These are phyloP conservation scores for Steromphala cineraria DNA, from an alignment of 2,888 invertebrate genomes.

Conservation along the genomic window DNA sequence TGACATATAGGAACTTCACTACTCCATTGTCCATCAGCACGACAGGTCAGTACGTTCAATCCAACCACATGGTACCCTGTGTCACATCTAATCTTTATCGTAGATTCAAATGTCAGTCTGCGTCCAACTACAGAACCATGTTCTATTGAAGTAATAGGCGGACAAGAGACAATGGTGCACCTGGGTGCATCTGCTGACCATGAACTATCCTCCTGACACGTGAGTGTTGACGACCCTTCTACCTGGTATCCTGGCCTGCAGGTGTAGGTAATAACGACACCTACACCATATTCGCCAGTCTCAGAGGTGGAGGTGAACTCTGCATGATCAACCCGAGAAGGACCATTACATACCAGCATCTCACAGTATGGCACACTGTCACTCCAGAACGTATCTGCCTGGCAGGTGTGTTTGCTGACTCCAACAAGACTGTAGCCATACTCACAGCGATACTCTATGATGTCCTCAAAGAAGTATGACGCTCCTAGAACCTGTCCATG, in stretches of 20 bases:
- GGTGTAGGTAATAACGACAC: constrained; percentile 79
- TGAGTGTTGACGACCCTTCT: constrained; percentile 46
- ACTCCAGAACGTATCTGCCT: constrained; percentile 52
- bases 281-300: constrained; percentile 30
- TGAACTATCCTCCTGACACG: constrained; percentile 53
- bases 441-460: constrained; percentile 39
- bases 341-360: constrained; percentile 47
- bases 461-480: constrained; percentile 4
- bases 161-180: constrained; percentile 42
- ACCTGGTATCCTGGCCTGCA: constrained; percentile 82
- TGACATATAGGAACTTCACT: constrained; percentile 44
- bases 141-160: constrained; percentile 30
- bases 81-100: constrained; percentile 35
- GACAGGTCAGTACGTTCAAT: constrained; percentile 38
- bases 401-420: constrained; percentile 39
- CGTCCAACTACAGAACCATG: constrained; percentile 42
- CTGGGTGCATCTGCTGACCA: constrained; percentile 45
- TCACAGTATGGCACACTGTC: constrained; percentile 48
- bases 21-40: constrained; percentile 50
- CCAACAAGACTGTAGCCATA: constrained; percentile 53
- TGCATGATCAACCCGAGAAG: constrained; percentile 53
- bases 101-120: constrained; percentile 64
- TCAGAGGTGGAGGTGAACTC: constrained; percentile 28
- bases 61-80: constrained; percentile 43
- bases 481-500: constrained; percentile 13